These are phyloP conservation scores for Pararge aegeria DNA, from an alignment of 1,140 invertebrate species.

Conservation along the genomic window DNA sequence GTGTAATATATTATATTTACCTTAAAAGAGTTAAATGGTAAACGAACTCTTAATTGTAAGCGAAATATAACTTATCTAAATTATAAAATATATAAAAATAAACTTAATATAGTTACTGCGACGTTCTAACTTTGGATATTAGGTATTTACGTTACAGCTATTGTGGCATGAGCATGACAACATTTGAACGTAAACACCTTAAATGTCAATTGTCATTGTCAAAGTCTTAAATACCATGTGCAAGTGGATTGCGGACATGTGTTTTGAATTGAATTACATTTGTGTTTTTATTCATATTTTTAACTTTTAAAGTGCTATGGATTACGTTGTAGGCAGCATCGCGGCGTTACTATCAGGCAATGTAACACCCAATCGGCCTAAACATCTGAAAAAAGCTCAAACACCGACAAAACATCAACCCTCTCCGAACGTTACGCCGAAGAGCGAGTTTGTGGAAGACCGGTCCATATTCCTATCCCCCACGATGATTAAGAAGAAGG, in stretches of 20 bases:
- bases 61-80: too few species aligned
- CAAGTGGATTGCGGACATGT: conserved; percentile 17
- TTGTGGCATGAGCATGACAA: too few species aligned
- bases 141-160: too few species aligned
- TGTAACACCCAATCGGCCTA: conserved; percentile 68
- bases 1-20: too few species aligned
- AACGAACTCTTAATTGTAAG: too few species aligned
- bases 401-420: conserved; percentile 69
- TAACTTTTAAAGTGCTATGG: conserved; percentile 41
- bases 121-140: too few species aligned
- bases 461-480: conserved; percentile 69
- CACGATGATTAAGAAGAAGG: conserved; percentile 66
- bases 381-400: conserved; percentile 49
- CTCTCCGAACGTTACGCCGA: conserved; percentile 72
- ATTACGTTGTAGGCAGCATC: conserved; percentile 69
- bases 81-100: too few species aligned
- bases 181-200: too few species aligned
- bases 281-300: conserved; percentile 13
- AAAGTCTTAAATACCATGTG: conserved; percentile 31
- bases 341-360: conserved; percentile 68
- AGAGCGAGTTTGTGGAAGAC: conserved; percentile 62
- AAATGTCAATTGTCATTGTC: too few species aligned
- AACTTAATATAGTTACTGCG: too few species aligned
- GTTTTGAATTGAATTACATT: not conserved
- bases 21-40: too few species aligned